Evolutionary conservation across 2,797 vertebrate genomes (phyloP), one percentile per base, ranked within the genome.

Genomic region (Xenopus petersii): DNA sequence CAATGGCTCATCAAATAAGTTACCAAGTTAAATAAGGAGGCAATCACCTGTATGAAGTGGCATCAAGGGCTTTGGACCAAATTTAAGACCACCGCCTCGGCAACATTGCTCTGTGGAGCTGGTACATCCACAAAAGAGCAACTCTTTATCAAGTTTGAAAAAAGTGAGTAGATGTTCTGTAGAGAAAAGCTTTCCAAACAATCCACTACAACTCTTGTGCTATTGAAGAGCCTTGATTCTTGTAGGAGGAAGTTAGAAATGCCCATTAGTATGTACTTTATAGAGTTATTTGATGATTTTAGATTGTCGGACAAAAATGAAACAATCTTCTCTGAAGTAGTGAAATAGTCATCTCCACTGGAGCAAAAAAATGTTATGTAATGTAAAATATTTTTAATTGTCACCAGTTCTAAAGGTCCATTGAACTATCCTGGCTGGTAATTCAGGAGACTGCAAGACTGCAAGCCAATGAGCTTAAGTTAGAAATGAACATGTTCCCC

Each of bases 181-280:
- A 79, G 26, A 46, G 66, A 60, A 33, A 78, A 33, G 3, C 8
- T 60, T 54, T 61, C 71, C n/a, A 74, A 15, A 54, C 54, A 55
- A 49, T 60, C 61, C n/a, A 54, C 46, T 70, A 74, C 54, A 12
- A 15, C 2, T 10, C 54, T 64, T 12, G 47, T 59, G 13, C 49
- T 74, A 55, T 49, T 61, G 49, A 74, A 79, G 1, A 74, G 47
- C 10, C 30, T 60, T 49, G 74, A 26, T 70, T 79, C 71, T 48
- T 74, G 60, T 12, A 70, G 70, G 5, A 79, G 42, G 5, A 79
- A 30, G 60, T 74, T 21, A 21, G 21, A 21, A 21, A 21, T 21
- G 21, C 21, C 21, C 21, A 21, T 21, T 21, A 21, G 21, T 21
- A 21, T 21, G 21, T 21, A 1, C 21, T 21, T 21, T 21, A 21